Percentiles rank a stretch among this genome's conserved stretches.
phyloP scores from a whole-genome alignment of 1,140 invertebrate genomes.

The Drosophila melanica region DNA sequence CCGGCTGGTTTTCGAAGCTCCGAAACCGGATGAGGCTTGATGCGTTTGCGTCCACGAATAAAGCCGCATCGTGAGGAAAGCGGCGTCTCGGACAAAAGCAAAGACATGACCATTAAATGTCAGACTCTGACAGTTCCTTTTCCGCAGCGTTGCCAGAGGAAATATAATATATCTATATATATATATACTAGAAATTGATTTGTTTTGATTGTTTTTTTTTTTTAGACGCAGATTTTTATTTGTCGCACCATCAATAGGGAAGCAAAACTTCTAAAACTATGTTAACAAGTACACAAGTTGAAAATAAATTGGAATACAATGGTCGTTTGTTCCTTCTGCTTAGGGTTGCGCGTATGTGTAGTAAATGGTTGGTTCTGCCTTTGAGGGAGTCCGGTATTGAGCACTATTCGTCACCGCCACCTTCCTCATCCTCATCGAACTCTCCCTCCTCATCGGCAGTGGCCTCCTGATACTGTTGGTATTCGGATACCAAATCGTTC shows the following conservation, averaged over 20 bases:
- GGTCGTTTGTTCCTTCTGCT: conserved; percentile 20
- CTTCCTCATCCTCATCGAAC: conserved; percentile 88
- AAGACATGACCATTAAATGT: background rate
- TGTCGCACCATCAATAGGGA: background rate
- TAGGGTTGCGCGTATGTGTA: conserved; percentile 2
- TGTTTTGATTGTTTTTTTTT: background rate
- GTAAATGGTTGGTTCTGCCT: background rate
- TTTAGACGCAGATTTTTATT: conserved; percentile 11
- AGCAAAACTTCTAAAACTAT: background rate
- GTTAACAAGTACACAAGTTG: conserved; percentile 23
- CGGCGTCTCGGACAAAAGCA: conserved; percentile 10
- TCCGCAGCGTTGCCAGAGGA: conserved; percentile 6
- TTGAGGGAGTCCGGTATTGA: background rate
- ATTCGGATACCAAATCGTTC: conserved; percentile 94
- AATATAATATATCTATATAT: no score
- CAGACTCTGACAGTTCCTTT: background rate
- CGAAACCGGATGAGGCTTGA: conserved; percentile 21
- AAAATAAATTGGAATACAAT: conserved; percentile 3
- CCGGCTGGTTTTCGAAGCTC: background rate
- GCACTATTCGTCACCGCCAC: conserved; percentile 84
- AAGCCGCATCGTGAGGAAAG: conserved; percentile 9
- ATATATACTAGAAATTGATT: no score
- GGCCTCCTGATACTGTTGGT: conserved; percentile 94
- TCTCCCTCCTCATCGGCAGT: conserved; percentile 89
- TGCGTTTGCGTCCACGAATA: conserved; percentile 38